Percentiles rank a stretch among this genome's conserved stretches.
Evolutionary conservation across 2,888 invertebrate genomes (phyloP).

Genomic region (Cantharis lateralis): DNA sequence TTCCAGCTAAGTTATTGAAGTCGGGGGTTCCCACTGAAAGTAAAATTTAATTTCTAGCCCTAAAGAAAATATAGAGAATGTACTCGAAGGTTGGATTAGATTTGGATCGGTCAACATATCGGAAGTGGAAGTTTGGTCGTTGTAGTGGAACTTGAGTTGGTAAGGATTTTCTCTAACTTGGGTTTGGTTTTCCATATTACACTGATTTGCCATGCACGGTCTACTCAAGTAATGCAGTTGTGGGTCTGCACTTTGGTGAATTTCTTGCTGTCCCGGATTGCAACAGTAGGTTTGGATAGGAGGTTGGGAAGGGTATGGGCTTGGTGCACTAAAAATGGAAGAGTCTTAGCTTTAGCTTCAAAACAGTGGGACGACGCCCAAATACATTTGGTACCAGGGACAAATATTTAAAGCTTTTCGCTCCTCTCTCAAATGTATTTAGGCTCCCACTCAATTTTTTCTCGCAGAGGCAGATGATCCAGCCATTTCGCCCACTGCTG

Average conservation of each 20-base stretch:
- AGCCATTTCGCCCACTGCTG: no score
- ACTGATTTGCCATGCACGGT: neutral
- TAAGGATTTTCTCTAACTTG: constrained; percentile 33
- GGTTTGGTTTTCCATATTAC: neutral
- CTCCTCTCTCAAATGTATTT: neutral
- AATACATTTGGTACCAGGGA: neutral
- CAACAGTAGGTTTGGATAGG: neutral
- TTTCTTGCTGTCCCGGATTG: neutral
- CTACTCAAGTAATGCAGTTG: neutral
- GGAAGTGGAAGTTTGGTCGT: constrained; percentile 39
- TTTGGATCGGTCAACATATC: constrained; percentile 30
- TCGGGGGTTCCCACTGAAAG: neutral
- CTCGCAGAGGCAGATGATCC: no score
- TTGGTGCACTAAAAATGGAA: neutral
- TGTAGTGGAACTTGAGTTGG: constrained; percentile 36
- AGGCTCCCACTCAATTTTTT: neutral
- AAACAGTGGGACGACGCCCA: neutral
- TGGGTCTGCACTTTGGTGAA: neutral
- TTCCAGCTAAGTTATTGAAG: neutral
- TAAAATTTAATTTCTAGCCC: neutral
- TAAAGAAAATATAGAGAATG: neutral
- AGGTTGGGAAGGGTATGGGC: neutral
- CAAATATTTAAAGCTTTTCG: no score
- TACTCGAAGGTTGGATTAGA: neutral
- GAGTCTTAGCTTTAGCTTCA: neutral